Percentiles rank a stretch among this genome's conserved stretches.
phyloP scores from a whole-genome alignment of 2,797 vertebrate species.

The Helarctos malayanus region DNA sequence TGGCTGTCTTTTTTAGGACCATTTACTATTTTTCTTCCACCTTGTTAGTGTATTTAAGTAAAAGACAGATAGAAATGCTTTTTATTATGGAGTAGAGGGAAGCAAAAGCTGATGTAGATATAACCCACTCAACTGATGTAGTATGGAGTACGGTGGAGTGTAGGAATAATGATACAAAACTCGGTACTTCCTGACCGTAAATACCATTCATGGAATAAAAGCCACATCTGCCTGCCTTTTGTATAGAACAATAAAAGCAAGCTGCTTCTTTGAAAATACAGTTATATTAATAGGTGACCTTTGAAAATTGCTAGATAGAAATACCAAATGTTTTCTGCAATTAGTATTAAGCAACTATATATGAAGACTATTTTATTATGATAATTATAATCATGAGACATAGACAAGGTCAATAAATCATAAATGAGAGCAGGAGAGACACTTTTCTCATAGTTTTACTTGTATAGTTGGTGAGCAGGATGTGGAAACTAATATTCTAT shows the following conservation, averaged over 20 bases:
- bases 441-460: not conserved
- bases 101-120: not conserved
- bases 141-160: accelerated
- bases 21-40: not conserved
- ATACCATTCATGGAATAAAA: not conserved
- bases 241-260: not conserved
- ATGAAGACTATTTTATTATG: not conserved
- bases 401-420: not conserved
- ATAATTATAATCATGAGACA: not conserved
- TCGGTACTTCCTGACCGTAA: not conserved
- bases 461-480: not conserved
- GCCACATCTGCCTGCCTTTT: not conserved
- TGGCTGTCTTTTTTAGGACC: not conserved
- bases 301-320: not conserved
- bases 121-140: not conserved
- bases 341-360: not conserved
- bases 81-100: not conserved
- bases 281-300: not conserved
- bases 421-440: not conserved
- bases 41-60: not conserved
- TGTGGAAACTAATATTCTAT: not conserved
- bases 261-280: not conserved
- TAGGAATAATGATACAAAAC: not conserved
- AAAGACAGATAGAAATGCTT: not conserved
- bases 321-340: not conserved